Percentiles rank a stretch among this genome's conserved stretches.
Conservation (phyloP, 2,797 vertebrate species). For the Linurgus olivaceus region DNA sequence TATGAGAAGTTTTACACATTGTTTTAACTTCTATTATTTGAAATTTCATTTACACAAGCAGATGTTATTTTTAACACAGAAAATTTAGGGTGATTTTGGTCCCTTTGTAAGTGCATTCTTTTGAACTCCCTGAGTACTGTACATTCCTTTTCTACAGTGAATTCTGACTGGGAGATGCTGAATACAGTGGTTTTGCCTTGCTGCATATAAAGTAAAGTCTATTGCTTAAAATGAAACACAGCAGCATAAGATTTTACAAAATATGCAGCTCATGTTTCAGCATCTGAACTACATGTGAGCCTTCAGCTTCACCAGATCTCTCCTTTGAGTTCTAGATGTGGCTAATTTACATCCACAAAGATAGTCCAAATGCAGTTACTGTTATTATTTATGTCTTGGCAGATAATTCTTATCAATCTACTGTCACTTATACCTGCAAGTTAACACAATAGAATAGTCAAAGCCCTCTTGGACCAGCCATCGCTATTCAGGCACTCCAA, state of each 20-base stretch:
- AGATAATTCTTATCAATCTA: neutral
- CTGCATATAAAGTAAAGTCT: neutral
- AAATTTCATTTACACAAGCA: neutral
- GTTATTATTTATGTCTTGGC: neutral
- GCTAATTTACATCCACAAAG: neutral
- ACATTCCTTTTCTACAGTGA: constrained; percentile 54
- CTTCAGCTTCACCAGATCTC: neutral
- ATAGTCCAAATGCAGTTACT: neutral
- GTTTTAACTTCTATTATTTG: neutral
- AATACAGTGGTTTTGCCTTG: neutral
- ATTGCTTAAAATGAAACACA: neutral
- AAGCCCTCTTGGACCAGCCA: neutral
- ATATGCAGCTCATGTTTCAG: neutral
- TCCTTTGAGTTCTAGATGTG: neutral
- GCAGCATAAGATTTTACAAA: neutral
- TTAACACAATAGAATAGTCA: neutral
- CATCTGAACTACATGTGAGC: neutral
- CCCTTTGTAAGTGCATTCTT: constrained; percentile 51
- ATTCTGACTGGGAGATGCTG: constrained; percentile 30
- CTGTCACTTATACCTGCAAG: neutral
- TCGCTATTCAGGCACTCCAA: constrained; percentile 20
- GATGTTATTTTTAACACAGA: neutral
- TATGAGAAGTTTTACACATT: neutral
- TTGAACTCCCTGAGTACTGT: constrained; percentile 56
- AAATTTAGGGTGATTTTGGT: constrained; percentile 42